A percentile compares a stretch with the other conserved stretches of the same genome.
Conservation (phyloP, 2,113 vertebrate genomes). For the Dromaius novaehollandiae region DNA sequence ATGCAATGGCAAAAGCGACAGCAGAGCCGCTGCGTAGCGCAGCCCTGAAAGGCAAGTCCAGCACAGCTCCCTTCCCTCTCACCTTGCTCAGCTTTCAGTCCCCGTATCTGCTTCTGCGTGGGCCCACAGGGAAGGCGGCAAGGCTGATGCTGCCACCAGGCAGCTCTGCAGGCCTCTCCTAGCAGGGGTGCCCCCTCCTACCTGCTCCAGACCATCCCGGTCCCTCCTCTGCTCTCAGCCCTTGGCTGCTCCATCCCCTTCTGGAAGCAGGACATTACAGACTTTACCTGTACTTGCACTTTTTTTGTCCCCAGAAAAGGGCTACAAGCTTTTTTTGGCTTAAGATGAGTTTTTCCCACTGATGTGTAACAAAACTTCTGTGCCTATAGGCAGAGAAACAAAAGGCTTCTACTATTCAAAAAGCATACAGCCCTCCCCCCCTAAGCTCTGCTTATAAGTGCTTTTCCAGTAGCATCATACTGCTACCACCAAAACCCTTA, state of each 20-base stretch:
- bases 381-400: background rate
- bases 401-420: background rate
- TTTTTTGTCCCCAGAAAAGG: background rate
- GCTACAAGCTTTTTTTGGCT: background rate
- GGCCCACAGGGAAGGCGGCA: fast-evolving
- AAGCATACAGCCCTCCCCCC: background rate
- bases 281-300: background rate
- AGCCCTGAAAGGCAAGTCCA: fast-evolving
- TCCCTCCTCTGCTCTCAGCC: background rate
- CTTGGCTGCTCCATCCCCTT: background rate
- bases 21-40: fast-evolving
- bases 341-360: background rate
- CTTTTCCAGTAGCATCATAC: background rate
- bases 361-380: background rate
- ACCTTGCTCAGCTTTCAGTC: background rate
- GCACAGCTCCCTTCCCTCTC: background rate
- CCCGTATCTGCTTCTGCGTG: fast-evolving
- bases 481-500: background rate
- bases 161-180: background rate
- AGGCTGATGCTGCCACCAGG: too few relatives aligned
- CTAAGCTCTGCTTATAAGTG: background rate
- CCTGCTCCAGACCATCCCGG: background rate
- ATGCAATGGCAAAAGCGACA: background rate
- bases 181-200: background rate
- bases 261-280: background rate